Evolutionary conservation across 2,113 vertebrate genomes (phyloP), one percentile per base, ranked within the genome.

Genomic region (Brevimyrus niger): DNA sequence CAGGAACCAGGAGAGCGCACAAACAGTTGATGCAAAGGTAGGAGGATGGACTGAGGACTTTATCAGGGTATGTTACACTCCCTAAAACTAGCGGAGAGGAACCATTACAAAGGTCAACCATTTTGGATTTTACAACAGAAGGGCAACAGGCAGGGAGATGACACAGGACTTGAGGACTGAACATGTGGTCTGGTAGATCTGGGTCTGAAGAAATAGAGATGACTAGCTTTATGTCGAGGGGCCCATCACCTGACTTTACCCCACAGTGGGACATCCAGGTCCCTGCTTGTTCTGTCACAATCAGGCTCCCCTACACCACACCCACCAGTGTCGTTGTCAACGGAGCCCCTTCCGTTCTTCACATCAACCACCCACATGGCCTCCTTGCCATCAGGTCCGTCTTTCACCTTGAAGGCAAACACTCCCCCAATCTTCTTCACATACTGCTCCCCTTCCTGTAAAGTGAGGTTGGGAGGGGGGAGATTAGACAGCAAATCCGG

Each of bases 351-450:
- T 69, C 96, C 97, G 0, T 97, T 99, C 92, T 99, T 99, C 93
- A 97, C 96, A 61, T 99, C 98, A 27, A 99, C 97, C 1, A 98
- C 53, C 98, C 98, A 99, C 21, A 96, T 96, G 3, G 96, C 97
- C 92, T 98, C 97, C 91, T 96, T 97, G 82, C 98, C 98, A 0
- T 69, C 96, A 1, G 98, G 98, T 42, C 98, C 98, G 31, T 97
- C 96, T 91, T 96, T 98, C 93, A 99, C 96, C 92, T 98, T 97
- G 89, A 99, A 99, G 61, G 97, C 96, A 94, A 99, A 98, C 90
- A 99, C 91, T n/a, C 96, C 98, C 10, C 97, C 97, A 0, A 98
- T 96, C 94, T 97, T 99, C 95, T 98, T 98, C 46, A 99, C 97
- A 87, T 96, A 96, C 0, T 96, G 91, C 65, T 97, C 97, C 50